Conservation (phyloP, 2,888 invertebrate species). For the Brachyopa scutellaris region DNA sequence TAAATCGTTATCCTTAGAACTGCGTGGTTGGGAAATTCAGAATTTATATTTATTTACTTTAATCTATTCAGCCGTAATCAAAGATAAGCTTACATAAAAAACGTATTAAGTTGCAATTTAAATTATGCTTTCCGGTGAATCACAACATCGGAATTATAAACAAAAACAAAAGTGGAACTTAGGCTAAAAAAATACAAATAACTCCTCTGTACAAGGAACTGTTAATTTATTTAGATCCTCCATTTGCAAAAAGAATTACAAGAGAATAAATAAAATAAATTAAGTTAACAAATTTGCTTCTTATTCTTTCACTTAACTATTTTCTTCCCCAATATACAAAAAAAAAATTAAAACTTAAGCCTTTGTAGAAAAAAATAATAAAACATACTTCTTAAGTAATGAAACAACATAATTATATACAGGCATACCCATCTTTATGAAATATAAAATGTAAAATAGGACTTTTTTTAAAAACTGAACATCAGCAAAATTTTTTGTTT, state of each 20-base stretch:
- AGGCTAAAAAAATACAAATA: constrained; percentile 1
- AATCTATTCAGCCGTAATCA: no score
- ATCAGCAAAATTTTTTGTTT: constrained; percentile 35
- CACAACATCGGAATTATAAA: no score
- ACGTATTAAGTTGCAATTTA: no score
- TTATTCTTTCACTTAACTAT: not conserved
- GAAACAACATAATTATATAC: not conserved
- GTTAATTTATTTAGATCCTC: constrained; percentile 37
- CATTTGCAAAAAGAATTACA: constrained; percentile 24
- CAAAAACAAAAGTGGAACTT: no score
- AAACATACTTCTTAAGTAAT: no score
- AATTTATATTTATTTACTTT: no score
- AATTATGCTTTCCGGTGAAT: no score
- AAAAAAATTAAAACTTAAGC: not conserved
- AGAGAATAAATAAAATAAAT: constrained; percentile 34
- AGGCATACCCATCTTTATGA: no score
- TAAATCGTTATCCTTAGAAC: no score
- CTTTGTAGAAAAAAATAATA: constrained; percentile 23
- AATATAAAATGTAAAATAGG: constrained; percentile 35
- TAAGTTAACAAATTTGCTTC: not conserved
- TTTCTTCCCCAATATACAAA: not conserved
- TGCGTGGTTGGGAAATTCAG: no score
- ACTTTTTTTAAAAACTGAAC: constrained; percentile 29
- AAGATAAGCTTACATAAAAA: no score
- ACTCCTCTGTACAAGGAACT: constrained; percentile 17